phyloP scores from a whole-genome alignment of 2,113 vertebrate genomes.

The Ictalurus furcatus region DNA sequence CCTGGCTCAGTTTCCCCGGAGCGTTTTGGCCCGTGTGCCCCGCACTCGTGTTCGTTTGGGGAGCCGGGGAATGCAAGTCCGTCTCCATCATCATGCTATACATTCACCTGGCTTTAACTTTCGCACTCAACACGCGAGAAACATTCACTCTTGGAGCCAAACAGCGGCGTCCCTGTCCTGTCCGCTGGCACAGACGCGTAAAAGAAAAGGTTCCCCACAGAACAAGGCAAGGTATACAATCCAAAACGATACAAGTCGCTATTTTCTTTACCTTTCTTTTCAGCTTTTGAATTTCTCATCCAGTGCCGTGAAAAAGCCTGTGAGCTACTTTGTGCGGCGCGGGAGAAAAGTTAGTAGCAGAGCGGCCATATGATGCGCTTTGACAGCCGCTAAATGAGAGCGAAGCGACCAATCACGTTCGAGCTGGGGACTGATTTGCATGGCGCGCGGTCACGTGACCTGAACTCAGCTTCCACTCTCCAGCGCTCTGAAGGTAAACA shows the following conservation, averaged over 20 bases:
- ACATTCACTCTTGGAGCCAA: constrained; percentile 66
- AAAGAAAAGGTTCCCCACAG: constrained; percentile 14
- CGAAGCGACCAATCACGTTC: constrained; percentile 82
- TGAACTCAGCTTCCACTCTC: constrained; percentile 42
- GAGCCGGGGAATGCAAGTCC: constrained; percentile 91
- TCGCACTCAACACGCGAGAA: constrained; percentile 67
- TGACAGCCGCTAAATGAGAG: constrained; percentile 87
- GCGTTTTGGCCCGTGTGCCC: constrained; percentile 80
- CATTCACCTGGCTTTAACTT: constrained; percentile 83
- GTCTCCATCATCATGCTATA: constrained; percentile 99
- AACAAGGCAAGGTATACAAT: constrained; percentile 53
- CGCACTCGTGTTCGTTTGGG: constrained; percentile 86
- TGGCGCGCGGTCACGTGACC: constrained; percentile 84
- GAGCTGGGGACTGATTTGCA: constrained; percentile 83
- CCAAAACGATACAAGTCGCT: constrained; percentile 47
- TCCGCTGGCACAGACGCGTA: neutral
- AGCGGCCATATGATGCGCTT: constrained; percentile 83
- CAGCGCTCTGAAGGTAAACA: constrained; percentile 56
- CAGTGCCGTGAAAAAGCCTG: constrained; percentile 58
- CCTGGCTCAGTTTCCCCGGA: constrained; percentile 84
- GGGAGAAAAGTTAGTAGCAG: constrained; percentile 65
- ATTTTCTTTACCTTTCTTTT: constrained; percentile 33
- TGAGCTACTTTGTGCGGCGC: constrained; percentile 63
- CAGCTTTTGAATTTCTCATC: constrained; percentile 59
- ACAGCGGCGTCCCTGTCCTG: constrained; percentile 41